phyloP scores from a whole-genome alignment of 2,888 invertebrate species.

The Morpho helenor region DNA sequence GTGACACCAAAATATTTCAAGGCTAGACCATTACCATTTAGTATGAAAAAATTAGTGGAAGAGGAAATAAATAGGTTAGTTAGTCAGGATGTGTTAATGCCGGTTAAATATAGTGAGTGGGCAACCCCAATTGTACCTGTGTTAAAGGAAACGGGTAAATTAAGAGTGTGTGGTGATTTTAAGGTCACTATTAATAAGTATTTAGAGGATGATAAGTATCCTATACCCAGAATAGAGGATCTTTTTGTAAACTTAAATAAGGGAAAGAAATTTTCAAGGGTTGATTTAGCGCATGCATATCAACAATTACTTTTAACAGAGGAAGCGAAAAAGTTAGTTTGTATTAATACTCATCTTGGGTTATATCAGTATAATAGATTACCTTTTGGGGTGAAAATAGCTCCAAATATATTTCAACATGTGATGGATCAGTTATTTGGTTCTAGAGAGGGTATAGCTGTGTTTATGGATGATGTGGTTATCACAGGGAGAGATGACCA shows the following conservation, averaged over 20 bases:
- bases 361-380: neutral
- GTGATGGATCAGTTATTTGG: neutral
- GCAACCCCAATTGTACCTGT: conserved; percentile 1
- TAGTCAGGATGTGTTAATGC: neutral
- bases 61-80: neutral
- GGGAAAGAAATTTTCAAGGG: neutral
- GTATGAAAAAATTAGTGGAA: neutral
- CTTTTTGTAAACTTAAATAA: neutral
- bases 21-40: neutral
- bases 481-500: neutral
- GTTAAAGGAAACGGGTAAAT: neutral
- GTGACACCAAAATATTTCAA: neutral
- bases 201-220: neutral
- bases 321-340: neutral
- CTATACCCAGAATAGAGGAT: neutral
- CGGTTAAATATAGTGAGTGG: neutral
- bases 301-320: neutral
- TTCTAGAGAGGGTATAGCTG: neutral
- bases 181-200: neutral
- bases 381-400: neutral
- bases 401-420: neutral
- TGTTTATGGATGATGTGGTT: neutral
- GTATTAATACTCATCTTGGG: neutral
- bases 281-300: neutral
- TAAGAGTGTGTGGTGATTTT: neutral